Conservation (phyloP, 2,888 invertebrate species). For the Ectemnius cavifrons region DNA sequence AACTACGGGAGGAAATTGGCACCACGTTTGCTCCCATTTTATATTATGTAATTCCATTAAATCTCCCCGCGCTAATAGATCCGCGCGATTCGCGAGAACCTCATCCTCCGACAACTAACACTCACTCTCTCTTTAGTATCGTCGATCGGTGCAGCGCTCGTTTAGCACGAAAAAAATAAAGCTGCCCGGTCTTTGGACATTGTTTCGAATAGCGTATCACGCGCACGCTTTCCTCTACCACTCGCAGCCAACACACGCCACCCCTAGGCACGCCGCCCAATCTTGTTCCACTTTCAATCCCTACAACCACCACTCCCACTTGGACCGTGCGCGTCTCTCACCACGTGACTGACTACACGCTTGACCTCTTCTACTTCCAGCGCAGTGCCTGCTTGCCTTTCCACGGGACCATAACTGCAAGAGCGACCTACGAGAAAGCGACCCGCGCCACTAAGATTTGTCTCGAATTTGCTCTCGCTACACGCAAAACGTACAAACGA, state of each 20-base stretch:
- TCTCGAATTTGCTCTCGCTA: constrained; percentile 22
- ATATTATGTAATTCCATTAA: constrained; percentile 55
- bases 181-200: constrained; percentile 65
- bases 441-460: constrained; percentile 51
- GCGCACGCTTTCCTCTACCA: constrained; percentile 6
- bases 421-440: constrained; percentile 40
- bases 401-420: constrained; percentile 17
- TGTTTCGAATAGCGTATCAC: constrained; percentile 39
- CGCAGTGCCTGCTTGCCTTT: constrained; percentile 12
- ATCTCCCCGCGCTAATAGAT: constrained; percentile 43
- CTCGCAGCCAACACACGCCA: constrained; percentile 17
- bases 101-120: constrained; percentile 34
- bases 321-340: no score
- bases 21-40: constrained; percentile 77
- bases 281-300: not conserved
- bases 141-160: constrained; percentile 59
- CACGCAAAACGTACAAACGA: constrained; percentile 3
- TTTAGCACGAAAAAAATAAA: constrained; percentile 60
- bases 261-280: not conserved
- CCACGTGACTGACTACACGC: no score
- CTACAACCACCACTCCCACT: no score
- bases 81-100: constrained; percentile 39
- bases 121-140: constrained; percentile 44
- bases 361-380: no score
- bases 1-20: constrained; percentile 76